phyloP scores from a whole-genome alignment of 92 coral and sea anemone genomes.

The Virgularia gustaviana region DNA sequence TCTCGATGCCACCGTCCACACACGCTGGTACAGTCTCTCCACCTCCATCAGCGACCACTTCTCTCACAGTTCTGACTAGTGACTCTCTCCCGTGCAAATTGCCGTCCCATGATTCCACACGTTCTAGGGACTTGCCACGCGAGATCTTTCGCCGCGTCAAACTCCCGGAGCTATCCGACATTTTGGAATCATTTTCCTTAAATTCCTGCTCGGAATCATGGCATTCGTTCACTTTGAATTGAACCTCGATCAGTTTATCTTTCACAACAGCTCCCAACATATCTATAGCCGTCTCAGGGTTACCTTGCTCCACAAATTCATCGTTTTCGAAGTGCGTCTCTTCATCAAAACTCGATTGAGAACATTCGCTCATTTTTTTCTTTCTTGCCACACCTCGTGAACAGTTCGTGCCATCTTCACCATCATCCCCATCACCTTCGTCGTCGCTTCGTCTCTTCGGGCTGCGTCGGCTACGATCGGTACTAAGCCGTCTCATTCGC shows the following conservation, averaged over 20 bases:
- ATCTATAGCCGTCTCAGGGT: neutral
- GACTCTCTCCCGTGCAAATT: neutral
- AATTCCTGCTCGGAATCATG: neutral
- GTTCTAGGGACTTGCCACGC: neutral
- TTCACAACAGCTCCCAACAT: neutral
- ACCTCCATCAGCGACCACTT: neutral
- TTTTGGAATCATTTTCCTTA: neutral
- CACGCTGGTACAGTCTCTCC: too few species aligned
- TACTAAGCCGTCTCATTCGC: constrained; percentile 87
- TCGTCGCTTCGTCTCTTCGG: constrained; percentile 76
- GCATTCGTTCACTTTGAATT: constrained; percentile 1
- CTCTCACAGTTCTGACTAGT: neutral
- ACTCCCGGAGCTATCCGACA: neutral
- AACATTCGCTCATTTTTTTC: constrained; percentile 48
- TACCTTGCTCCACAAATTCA: constrained; percentile 19
- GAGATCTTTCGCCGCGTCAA: too few species aligned
- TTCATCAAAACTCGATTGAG: constrained; percentile 55
- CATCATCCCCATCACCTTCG: constrained; percentile 91
- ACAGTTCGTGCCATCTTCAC: constrained; percentile 57
- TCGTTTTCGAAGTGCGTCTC: too few species aligned
- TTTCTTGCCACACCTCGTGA: constrained; percentile 43
- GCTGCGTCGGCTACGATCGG: constrained; percentile 70
- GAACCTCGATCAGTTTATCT: constrained; percentile 22
- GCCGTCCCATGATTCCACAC: neutral
- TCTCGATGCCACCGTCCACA: too few species aligned